Conservation (phyloP, 1,140 invertebrate genomes). For the Phocides pigmalion region DNA sequence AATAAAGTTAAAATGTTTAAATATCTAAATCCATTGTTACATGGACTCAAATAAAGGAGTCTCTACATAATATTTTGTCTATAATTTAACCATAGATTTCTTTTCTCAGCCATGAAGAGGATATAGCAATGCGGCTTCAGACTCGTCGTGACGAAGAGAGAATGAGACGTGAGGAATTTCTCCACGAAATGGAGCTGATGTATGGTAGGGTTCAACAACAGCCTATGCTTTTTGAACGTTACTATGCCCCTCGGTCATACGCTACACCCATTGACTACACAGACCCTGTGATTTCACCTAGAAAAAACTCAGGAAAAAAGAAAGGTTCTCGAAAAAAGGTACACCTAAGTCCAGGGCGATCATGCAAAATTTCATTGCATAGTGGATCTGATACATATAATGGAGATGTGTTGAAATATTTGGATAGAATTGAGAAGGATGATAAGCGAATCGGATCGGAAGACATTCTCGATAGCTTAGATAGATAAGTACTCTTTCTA, state of each 20-base stretch:
- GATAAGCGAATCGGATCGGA: slow-evolving; percentile 61
- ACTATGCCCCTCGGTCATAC: slow-evolving; percentile 85
- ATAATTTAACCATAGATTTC: too few species aligned
- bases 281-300: slow-evolving; percentile 54
- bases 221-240: slow-evolving; percentile 88
- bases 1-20: too few species aligned
- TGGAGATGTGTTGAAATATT: slow-evolving; percentile 72
- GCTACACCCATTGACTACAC: slow-evolving; percentile 52
- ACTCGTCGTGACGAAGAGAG: slow-evolving; percentile 87
- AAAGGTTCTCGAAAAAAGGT: slow-evolving; percentile 41
- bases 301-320: slow-evolving; percentile 65
- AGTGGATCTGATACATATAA: slow-evolving; percentile 44
- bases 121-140: slow-evolving; percentile 86
- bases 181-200: slow-evolving; percentile 89
- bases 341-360: slow-evolving; percentile 36
- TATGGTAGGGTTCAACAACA: slow-evolving; percentile 87
- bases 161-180: slow-evolving; percentile 86
- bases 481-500: slow-evolving; percentile 38
- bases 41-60: too few species aligned
- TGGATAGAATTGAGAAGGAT: slow-evolving; percentile 68
- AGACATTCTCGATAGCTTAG: slow-evolving; percentile 48
- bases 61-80: too few species aligned
- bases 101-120: slow-evolving; percentile 85
- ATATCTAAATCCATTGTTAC: too few species aligned
- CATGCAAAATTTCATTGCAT: slow-evolving; percentile 11